Base-by-base conservation (phyloP, 2,113 vertebrate genomes). In the Etheostoma cragini region DNA sequence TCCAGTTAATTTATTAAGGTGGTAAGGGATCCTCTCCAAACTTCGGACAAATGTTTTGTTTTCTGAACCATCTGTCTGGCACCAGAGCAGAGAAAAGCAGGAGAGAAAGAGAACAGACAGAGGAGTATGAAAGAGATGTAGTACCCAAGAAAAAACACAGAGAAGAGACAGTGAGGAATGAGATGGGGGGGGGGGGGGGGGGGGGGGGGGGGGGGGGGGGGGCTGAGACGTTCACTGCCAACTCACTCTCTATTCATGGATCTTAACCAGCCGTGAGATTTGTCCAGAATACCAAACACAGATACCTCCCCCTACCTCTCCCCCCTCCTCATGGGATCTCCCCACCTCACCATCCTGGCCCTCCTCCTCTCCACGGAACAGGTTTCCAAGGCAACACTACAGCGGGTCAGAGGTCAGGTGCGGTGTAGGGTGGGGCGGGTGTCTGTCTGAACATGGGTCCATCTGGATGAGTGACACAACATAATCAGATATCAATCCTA, bases 391-490 rank as follows among this genome's bases (percentile, higher is more conserved):
- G 97, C 94, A 97, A 98, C 97, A 94, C 95, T 93, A 90, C 94
- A 94, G 95, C 96, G 96, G 97, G 98, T 98, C 97, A 96, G 96
- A 96, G 97, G 97, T 97, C 96, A 86, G 95, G 95, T 95, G 96
- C 72, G 77, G 72, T 52, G 78, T 16, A 50, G 87, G 81, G 75
- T 52, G 78, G 97, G 96, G 96, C 95, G 95, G 95, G 96, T 91
- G 89, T 94, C 82, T 49, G 79, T 70, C 69, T 90, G 86, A 91
- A 86, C 95, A 94, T 96, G 96, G 96, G 97, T 97, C 97, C 97
- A 99, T 99, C 97, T 98, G 97, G 97, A 98, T 95, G 96, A 98
- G 97, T 97, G 98, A 98, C 97, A 97, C 94, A 93, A 98, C 97
- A 98, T 98, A 98, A 98, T 98, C 97, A 98, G 96, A 97, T 96